These are phyloP conservation scores for Nezara viridula DNA, from an alignment of 2,888 invertebrate species.

Conservation along the genomic window DNA sequence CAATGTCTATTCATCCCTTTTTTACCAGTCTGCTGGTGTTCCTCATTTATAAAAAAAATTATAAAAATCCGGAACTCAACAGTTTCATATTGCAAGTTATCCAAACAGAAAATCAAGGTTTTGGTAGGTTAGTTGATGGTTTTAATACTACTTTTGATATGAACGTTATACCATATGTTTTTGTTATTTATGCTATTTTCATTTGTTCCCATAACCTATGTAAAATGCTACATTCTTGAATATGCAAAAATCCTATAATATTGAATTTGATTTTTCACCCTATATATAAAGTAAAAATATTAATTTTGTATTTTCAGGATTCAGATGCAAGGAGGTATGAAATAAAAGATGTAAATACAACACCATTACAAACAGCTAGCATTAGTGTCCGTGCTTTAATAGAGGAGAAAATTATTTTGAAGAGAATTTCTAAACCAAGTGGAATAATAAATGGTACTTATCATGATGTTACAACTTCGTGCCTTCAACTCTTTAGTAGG, in stretches of 20 bases:
- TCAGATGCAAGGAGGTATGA: conserved; percentile 88
- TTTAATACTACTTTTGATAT: no score
- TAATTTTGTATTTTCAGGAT: conserved; percentile 73
- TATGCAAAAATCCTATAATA: not conserved
- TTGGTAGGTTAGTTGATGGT: no score
- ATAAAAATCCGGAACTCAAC: no score
- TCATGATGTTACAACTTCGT: conserved; percentile 35
- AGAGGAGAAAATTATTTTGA: conserved; percentile 93
- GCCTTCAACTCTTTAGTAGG: conserved; percentile 10
- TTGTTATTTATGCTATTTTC: no score
- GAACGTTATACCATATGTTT: no score
- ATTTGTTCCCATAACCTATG: not conserved
- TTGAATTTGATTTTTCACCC: not conserved
- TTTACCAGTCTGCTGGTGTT: no score
- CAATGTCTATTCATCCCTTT: no score
- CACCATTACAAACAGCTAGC: conserved; percentile 92
- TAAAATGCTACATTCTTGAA: not conserved
- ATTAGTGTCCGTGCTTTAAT: conserved; percentile 91
- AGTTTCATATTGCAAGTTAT: no score
- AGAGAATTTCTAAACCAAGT: conserved; percentile 70
- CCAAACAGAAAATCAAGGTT: no score
- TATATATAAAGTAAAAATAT: not conserved
- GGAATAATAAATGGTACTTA: conserved; percentile 38
- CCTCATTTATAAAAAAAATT: no score
- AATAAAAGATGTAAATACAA: conserved; percentile 85